Conservation (phyloP, 2,888 invertebrate genomes). For the Elmis aenea region DNA sequence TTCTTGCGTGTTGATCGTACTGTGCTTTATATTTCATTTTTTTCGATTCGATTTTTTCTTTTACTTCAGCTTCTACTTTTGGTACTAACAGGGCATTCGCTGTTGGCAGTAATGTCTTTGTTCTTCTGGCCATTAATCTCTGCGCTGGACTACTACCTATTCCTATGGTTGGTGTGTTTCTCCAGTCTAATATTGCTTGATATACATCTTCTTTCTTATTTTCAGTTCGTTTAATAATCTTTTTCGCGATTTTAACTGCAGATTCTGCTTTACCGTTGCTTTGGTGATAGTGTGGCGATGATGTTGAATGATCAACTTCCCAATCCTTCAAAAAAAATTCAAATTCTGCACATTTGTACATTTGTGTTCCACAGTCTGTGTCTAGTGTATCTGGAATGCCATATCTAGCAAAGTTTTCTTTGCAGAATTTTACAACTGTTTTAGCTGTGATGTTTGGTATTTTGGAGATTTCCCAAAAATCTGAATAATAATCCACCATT, state of each 20-base stretch:
- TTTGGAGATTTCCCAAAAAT: background rate
- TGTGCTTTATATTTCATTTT: no score
- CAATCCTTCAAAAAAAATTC: slow-evolving; percentile 3
- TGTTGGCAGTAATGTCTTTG: no score
- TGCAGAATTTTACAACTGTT: background rate
- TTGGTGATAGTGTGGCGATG: background rate
- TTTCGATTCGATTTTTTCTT: no score
- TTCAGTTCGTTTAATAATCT: background rate
- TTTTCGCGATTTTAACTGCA: background rate
- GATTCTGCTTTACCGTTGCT: slow-evolving; percentile 4
- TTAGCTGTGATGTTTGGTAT: background rate
- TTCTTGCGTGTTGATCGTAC: no score
- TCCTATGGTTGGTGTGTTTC: slow-evolving; percentile 2
- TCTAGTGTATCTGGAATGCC: slow-evolving; percentile 1
- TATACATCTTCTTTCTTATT: background rate
- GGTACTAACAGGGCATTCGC: no score
- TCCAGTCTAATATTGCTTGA: background rate
- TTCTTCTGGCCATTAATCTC: slow-evolving; percentile 1
- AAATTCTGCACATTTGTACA: slow-evolving; percentile 1
- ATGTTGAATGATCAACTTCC: slow-evolving; percentile 2
- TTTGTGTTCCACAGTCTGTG: slow-evolving; percentile 5
- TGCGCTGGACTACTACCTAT: slow-evolving; percentile 1
- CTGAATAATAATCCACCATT: slow-evolving; percentile 2
- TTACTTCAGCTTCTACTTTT: no score
- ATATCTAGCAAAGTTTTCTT: slow-evolving; percentile 1